Evolutionary conservation across 2,797 vertebrate species (phyloP).

Genomic region (Thripadectes ignobilis): DNA sequence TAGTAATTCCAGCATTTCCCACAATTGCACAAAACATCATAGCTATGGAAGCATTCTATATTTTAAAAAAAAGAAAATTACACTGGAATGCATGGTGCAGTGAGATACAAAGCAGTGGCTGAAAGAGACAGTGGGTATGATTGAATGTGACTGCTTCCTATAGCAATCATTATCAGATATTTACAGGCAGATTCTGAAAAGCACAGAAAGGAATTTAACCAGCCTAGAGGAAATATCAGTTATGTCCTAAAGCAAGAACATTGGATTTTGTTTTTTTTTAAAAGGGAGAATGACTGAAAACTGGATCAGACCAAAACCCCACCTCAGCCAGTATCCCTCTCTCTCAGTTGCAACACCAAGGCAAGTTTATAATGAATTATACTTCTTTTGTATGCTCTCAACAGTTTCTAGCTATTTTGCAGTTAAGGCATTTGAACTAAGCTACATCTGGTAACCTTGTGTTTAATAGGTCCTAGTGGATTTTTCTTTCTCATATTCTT

Average conservation of each 20-base stretch:
- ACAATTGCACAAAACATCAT: neutral
- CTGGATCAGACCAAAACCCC: neutral
- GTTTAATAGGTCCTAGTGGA: neutral
- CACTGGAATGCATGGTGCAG: neutral
- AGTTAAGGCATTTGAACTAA: neutral
- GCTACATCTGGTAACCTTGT: neutral
- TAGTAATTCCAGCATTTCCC: neutral
- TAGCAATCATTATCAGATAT: neutral
- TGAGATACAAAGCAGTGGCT: neutral
- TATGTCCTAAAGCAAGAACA: neutral
- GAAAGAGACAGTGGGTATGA: neutral
- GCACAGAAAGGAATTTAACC: neutral
- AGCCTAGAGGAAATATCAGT: neutral
- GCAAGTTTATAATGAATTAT: neutral
- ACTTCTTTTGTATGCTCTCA: neutral
- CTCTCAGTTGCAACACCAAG: neutral
- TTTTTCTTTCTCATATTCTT: neutral
- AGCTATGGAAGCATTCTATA: neutral
- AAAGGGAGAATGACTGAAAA: neutral
- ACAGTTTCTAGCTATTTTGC: neutral
- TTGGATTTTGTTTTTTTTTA: neutral
- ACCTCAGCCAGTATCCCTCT: neutral
- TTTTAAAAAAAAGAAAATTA: neutral
- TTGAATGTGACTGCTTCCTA: neutral
- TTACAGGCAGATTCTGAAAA: neutral